A percentile compares a stretch with the other conserved stretches of the same genome.
These are phyloP conservation scores for Anoura caudifer DNA, from an alignment of 2,113 vertebrate genomes.

Conservation along the genomic window DNA sequence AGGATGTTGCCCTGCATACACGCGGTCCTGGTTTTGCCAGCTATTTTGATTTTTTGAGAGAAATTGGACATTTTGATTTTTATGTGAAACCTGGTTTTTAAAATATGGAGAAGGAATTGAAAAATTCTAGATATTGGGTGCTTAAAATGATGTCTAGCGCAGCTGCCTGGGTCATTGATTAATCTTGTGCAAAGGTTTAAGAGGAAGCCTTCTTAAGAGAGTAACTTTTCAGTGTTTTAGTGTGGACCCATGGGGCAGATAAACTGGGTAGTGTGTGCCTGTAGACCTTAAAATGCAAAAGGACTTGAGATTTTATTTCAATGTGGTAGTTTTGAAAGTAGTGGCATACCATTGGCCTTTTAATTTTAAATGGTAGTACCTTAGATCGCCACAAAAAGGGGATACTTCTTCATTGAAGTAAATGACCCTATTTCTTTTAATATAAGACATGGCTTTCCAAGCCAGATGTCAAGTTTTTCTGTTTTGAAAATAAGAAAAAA, in stretches of 20 bases:
- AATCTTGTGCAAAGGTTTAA: background rate
- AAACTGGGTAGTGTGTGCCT: background rate
- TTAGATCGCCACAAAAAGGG: background rate
- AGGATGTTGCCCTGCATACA: background rate
- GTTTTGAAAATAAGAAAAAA: background rate
- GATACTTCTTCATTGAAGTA: background rate
- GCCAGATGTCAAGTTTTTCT: background rate
- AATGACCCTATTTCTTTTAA: background rate
- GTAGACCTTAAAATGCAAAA: background rate
- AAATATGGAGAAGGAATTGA: background rate
- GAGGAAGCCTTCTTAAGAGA: background rate
- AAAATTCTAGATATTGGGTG: background rate
- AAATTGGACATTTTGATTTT: background rate
- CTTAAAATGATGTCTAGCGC: background rate
- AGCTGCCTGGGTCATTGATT: background rate
- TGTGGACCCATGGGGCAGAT: background rate
- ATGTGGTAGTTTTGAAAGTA: background rate
- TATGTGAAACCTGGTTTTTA: background rate
- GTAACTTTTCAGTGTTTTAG: background rate
- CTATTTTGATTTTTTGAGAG: background rate
- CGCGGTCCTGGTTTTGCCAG: background rate
- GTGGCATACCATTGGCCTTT: background rate
- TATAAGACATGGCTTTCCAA: background rate
- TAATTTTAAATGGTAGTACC: background rate
- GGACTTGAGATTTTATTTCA: background rate